Evolutionary conservation across 2,113 vertebrate species (phyloP).

Genomic region (Paratilapia polleni): DNA sequence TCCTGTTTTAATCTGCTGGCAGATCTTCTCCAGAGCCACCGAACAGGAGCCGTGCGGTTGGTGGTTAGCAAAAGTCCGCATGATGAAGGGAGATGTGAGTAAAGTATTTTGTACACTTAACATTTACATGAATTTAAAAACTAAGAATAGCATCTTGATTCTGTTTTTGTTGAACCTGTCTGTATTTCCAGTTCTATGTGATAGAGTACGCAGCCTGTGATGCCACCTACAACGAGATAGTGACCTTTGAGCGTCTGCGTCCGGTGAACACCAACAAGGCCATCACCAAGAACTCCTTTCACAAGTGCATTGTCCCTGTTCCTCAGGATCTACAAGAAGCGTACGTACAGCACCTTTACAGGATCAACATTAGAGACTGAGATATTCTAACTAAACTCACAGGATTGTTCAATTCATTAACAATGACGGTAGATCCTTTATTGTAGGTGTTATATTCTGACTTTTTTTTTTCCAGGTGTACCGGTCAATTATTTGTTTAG

Average conservation of each 20-base stretch:
- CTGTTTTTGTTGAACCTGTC: not conserved
- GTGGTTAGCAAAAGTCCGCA: constrained; percentile 92
- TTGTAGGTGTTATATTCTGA: not conserved
- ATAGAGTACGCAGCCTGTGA: constrained; percentile 92
- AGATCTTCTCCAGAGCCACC: constrained; percentile 91
- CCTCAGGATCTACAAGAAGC: constrained; percentile 88
- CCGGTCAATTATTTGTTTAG: not conserved
- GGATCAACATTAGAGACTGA: not conserved
- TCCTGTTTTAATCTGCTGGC: not conserved
- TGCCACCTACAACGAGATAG: constrained; percentile 92
- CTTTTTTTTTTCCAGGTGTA: not conserved
- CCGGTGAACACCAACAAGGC: constrained; percentile 88
- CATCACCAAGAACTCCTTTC: constrained; percentile 85
- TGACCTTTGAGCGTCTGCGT: constrained; percentile 89
- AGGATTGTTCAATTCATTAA: not conserved
- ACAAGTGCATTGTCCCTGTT: constrained; percentile 87
- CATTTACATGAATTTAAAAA: not conserved
- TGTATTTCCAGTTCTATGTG: constrained; percentile 87
- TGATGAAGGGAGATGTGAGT: constrained; percentile 94
- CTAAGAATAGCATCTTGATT: not conserved
- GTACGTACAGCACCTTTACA: constrained; percentile 61
- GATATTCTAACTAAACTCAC: not conserved
- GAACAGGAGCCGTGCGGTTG: constrained; percentile 92
- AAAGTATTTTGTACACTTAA: not conserved
- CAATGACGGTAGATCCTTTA: not conserved